Conservation (phyloP, 1,140 invertebrate genomes). For the Drosophila tsacasi region DNA sequence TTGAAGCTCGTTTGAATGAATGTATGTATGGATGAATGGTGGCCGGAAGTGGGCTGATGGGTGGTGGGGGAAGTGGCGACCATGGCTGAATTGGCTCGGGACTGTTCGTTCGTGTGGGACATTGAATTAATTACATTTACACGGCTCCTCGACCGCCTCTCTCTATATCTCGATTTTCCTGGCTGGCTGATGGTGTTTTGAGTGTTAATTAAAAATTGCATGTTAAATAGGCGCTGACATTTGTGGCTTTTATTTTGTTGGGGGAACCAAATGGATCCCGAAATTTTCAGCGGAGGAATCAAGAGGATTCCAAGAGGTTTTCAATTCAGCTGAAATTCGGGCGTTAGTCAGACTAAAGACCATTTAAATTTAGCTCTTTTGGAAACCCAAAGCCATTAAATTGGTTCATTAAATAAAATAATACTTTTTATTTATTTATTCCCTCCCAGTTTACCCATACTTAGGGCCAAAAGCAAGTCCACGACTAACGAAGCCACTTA, state of each 20-base stretch:
- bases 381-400: not conserved
- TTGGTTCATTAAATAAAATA: conserved; percentile 11
- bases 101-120: conserved; percentile 26
- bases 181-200: conserved; percentile 27
- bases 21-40: conserved; percentile 1
- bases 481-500: conserved; percentile 30
- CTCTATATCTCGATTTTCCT: conserved; percentile 17
- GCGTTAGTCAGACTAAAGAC: not conserved
- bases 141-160: conserved; percentile 18
- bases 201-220: conserved; percentile 72
- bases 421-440: conserved; percentile 4
- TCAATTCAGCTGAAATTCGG: not conserved
- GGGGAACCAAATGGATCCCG: not conserved
- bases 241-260: conserved; percentile 36
- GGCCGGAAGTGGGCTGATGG: conserved; percentile 16
- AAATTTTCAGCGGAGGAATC: conserved; percentile 2
- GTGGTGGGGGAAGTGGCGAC: not conserved
- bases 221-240: conserved; percentile 56
- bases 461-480: not conserved
- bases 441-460: not conserved
- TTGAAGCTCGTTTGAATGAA: conserved; percentile 36
- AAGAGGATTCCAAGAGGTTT: conserved; percentile 3
- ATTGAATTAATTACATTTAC: conserved; percentile 73
- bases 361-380: not conserved
- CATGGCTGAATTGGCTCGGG: conserved; percentile 27